Evolutionary conservation across 2,113 vertebrate species (phyloP), one percentile per base, ranked within the genome.

Genomic region (Pituophis catenifer): DNA sequence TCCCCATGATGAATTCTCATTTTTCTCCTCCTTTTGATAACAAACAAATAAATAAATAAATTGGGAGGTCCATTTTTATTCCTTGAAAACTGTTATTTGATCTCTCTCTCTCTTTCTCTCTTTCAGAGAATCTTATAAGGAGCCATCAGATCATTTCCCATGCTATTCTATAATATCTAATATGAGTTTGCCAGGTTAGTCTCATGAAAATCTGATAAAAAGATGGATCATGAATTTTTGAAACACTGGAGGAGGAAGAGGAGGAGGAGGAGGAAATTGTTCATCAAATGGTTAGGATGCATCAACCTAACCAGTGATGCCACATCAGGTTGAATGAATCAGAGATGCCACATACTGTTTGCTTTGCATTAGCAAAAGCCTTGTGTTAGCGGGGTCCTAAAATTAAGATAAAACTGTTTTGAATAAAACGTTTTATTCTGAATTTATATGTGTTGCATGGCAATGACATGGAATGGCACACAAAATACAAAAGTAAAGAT

Each of bases 1-100:
- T 26, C 2, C 65, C n/a, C 65, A 33, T 33, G 29, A 50, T 7
- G 15, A 3, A 70, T 52, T n/a, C 26, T 33, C 29, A 29, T 23
- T 52, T 90, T 58, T 19, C 2, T 33, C 70, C n/a, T 75, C 15
- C 15, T 38, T 81, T 81, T 19, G 13, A 38, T 17, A 38, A 81
- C 15, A 81, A 38, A n/a, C 2, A 70, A 70, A n/a, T 5, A 50
- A 86, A 52, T 23, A 88, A 88, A 55, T 29, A 55, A n/a, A 55
- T 89, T 94, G 65, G 8, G 52, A 55, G 91, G 92, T 93, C 7
- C 75, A 15, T 93, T 94, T 95, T 38, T 94, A 89, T 94, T 94
- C 95, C 85, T 52, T 94, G 48, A 94, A 54, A 92, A 94, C 92
- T 94, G 93, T 62, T 90, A 44, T 8, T 0, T 70, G 70, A 90